These are phyloP conservation scores for Neodiprion fabricii DNA, from an alignment of 1,140 invertebrate species.

Conservation along the genomic window DNA sequence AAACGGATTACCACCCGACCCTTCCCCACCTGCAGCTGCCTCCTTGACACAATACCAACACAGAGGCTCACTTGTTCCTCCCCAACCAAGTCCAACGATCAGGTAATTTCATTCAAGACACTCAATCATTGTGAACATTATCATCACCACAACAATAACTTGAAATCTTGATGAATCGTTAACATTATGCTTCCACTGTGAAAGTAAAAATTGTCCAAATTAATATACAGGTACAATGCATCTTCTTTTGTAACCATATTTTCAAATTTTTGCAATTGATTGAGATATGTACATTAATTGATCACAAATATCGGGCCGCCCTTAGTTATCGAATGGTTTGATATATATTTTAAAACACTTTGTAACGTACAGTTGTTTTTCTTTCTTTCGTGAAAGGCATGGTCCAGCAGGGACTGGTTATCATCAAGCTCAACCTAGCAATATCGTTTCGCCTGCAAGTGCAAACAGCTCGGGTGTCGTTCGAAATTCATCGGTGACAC, in stretches of 20 bases:
- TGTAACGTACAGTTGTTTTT: no score
- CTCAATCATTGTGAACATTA: neutral
- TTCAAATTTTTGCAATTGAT: no score
- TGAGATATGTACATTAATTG: no score
- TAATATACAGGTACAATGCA: no score
- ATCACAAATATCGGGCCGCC: no score
- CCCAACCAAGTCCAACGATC: constrained; percentile 63
- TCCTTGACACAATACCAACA: constrained; percentile 56
- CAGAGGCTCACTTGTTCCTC: constrained; percentile 51
- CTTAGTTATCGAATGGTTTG: no score
- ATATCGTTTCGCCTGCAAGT: constrained; percentile 54
- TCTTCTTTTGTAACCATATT: no score
- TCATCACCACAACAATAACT: neutral
- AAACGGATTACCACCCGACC: constrained; percentile 62
- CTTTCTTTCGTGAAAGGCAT: constrained; percentile 37
- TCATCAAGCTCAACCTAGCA: constrained; percentile 55
- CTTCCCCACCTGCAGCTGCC: constrained; percentile 51
- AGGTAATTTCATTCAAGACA: constrained; percentile 45
- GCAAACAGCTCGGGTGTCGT: constrained; percentile 55
- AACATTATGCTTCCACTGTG: no score
- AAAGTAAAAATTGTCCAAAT: no score
- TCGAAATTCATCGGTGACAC: constrained; percentile 57
- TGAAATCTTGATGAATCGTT: neutral
- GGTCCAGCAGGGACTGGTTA: constrained; percentile 54
- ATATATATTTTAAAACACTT: no score